Conservation (phyloP, 2,113 vertebrate genomes). For the Herpetotheres cachinnans region DNA sequence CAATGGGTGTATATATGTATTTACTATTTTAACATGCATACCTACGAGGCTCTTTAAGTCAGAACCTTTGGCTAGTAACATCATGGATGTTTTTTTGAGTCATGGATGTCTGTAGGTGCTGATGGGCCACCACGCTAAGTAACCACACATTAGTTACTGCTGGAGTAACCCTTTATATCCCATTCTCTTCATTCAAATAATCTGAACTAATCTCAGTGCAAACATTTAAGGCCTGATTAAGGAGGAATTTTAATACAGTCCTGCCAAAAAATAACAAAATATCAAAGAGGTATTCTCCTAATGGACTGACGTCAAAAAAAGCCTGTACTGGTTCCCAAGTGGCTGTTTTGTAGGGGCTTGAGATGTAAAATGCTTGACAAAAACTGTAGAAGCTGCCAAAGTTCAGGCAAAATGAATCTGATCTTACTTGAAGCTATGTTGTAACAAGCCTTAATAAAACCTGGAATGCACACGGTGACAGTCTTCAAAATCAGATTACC, state of each 20-base stretch:
- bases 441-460: background rate
- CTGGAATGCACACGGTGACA: background rate
- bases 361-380: background rate
- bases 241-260: background rate
- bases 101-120: rapidly evolving
- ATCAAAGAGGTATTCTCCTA: background rate
- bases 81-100: background rate
- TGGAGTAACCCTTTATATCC: background rate
- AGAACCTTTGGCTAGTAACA: background rate
- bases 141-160: background rate
- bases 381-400: background rate
- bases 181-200: background rate
- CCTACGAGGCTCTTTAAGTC: background rate
- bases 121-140: rapidly evolving
- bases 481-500: background rate
- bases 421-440: background rate
- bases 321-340: background rate
- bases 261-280: background rate
- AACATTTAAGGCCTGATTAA: background rate
- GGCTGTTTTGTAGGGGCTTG: background rate
- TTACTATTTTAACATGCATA: background rate
- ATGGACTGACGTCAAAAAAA: background rate
- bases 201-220: background rate
- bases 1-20: background rate
- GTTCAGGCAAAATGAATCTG: background rate